A percentile compares a stretch with the other conserved stretches of the same genome.
Conservation (phyloP, 2,797 vertebrate genomes). For the Lerista edwardsae region DNA sequence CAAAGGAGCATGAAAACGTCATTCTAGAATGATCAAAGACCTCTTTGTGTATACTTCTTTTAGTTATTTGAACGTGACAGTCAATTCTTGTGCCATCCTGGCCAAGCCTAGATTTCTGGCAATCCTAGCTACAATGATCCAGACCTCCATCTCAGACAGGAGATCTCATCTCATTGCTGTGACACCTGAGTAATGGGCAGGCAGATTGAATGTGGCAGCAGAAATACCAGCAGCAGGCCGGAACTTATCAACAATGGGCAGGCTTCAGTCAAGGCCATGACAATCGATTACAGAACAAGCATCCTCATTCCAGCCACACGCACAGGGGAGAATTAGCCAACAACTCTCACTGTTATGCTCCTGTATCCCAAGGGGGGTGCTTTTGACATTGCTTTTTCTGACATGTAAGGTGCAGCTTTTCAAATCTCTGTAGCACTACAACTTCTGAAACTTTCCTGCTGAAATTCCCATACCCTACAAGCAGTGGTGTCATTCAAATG, state of each 20-base stretch:
- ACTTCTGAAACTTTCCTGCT: not conserved
- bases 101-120: constrained; percentile 4
- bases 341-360: not conserved
- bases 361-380: not conserved
- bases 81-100: not conserved
- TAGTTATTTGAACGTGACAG: no score
- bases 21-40: not conserved
- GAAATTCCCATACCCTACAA: not conserved
- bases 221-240: constrained; percentile 1
- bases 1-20: not conserved
- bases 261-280: not conserved
- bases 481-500: no score
- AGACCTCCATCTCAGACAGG: not conserved
- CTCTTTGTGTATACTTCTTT: not conserved
- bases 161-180: constrained; percentile 28
- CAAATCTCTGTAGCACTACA: not conserved
- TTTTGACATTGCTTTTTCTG: not conserved
- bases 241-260: not conserved
- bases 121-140: not conserved
- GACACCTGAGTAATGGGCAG: constrained; percentile 32
- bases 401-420: not conserved
- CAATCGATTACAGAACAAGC: not conserved
- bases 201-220: constrained; percentile 30
- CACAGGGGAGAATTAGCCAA: not conserved
- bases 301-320: not conserved